A percentile compares a stretch with the other conserved stretches of the same genome.
Conservation (phyloP, 2,888 invertebrate genomes). For the Hemaris fuciformis region DNA sequence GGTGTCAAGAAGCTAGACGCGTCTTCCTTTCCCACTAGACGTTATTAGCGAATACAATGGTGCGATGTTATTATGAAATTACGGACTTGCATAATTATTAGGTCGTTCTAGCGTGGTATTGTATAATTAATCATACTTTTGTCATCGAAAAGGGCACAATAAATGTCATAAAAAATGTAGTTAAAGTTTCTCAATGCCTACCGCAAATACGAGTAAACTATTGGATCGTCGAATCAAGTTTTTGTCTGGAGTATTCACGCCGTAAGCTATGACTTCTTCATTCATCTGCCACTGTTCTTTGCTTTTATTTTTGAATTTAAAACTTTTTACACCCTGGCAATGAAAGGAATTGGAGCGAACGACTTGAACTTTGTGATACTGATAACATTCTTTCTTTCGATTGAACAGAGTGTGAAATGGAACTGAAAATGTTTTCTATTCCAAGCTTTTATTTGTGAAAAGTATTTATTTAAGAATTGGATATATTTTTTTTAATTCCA, state of each 20-base stretch:
- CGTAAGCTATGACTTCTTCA: background rate
- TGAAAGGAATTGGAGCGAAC: conserved; percentile 10
- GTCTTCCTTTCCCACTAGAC: no score
- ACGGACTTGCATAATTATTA: no score
- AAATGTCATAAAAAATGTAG: no score
- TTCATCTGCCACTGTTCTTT: background rate
- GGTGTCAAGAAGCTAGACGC: no score
- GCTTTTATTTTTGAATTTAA: background rate
- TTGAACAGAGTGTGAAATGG: conserved; percentile 5
- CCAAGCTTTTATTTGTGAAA: background rate
- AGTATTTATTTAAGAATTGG: background rate
- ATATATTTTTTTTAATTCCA: background rate
- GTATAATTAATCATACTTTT: no score
- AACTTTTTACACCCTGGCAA: background rate
- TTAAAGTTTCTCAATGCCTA: background rate
- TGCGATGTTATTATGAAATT: no score
- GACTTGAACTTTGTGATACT: conserved; percentile 8
- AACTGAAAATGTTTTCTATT: conserved; percentile 6
- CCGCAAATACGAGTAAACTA: background rate
- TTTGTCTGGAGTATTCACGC: background rate
- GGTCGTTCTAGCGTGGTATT: no score
- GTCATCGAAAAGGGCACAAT: no score
- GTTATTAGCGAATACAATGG: no score
- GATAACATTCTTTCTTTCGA: conserved; percentile 11
- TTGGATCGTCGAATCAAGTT: background rate